Conservation (phyloP, 2,888 invertebrate species). For the Lepas anatifera region DNA sequence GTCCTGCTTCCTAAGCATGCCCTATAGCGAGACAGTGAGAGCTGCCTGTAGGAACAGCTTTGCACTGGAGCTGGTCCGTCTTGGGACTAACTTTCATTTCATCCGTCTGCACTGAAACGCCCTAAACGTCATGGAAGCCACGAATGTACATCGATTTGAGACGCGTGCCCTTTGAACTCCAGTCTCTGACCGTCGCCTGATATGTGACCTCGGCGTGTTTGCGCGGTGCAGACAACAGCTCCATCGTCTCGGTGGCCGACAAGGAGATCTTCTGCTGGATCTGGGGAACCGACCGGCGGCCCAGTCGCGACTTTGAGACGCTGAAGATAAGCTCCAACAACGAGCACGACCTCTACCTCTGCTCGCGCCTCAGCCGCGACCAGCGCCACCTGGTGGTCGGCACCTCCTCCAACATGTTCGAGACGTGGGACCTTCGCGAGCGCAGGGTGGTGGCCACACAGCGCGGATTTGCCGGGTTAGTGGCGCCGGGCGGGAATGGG, state of each 20-base stretch:
- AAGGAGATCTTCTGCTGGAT: constrained; percentile 9
- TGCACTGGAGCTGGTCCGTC: no score
- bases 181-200: no score
- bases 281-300: not conserved
- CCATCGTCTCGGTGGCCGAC: constrained; percentile 10
- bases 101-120: no score
- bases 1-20: no score
- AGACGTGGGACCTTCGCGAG: constrained; percentile 8
- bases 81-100: no score
- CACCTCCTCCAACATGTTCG: constrained; percentile 10
- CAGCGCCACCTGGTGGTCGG: constrained; percentile 1
- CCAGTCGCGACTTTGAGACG: not conserved
- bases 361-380: not conserved
- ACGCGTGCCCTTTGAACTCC: no score
- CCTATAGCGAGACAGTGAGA: no score
- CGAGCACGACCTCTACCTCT: constrained; percentile 12
- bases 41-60: no score
- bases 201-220: no score
- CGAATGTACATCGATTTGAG: no score
- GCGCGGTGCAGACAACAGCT: not conserved
- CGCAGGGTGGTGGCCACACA: not conserved
- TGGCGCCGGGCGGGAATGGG: not conserved
- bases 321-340: not conserved
- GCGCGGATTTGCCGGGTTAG: constrained; percentile 6
- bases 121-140: no score